A percentile compares a stretch with the other conserved stretches of the same genome.
phyloP scores from a whole-genome alignment of 92 coral and sea anemone species.

The Siderastrea radians region DNA sequence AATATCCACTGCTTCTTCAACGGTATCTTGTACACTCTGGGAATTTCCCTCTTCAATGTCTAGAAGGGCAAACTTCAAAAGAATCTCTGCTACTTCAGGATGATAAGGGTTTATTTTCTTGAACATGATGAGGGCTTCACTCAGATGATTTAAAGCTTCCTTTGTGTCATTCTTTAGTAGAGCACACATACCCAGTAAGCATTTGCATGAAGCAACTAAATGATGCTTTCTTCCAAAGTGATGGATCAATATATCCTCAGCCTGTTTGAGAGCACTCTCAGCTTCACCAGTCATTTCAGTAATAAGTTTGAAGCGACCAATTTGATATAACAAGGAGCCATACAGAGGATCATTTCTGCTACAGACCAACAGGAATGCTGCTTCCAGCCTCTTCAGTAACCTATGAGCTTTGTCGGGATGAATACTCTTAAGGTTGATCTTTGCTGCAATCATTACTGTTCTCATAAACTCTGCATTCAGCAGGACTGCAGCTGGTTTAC shows the following conservation, averaged over 20 bases:
- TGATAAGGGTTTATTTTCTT: slow-evolving; percentile 3
- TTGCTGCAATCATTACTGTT: slow-evolving; percentile 7
- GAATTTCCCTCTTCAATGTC: slow-evolving; percentile 7
- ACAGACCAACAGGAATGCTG: not conserved
- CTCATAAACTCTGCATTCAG: slow-evolving; percentile 13
- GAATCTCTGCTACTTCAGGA: slow-evolving; percentile 11
- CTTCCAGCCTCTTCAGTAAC: slow-evolving; percentile 22
- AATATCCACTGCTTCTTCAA: slow-evolving; percentile 1
- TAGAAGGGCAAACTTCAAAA: slow-evolving; percentile 1
- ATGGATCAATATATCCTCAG: not conserved
- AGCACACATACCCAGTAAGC: slow-evolving; percentile 21
- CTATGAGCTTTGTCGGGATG: too few relatives aligned
- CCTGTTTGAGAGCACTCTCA: not conserved
- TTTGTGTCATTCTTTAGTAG: not conserved
- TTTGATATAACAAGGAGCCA: slow-evolving; percentile 16
- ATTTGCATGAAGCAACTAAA: slow-evolving; percentile 15
- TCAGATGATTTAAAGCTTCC: not conserved
- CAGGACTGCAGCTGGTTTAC: not conserved
- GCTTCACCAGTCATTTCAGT: slow-evolving; percentile 16
- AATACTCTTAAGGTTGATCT: too few relatives aligned
- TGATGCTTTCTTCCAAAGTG: slow-evolving; percentile 13
- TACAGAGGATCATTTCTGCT: not conserved
- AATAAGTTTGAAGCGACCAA: slow-evolving; percentile 9
- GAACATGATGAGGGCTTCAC: not conserved
- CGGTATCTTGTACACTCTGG: not conserved